A percentile compares a stretch with the other conserved stretches of the same genome.
Conservation (phyloP, 2,113 vertebrate species). For the Brachypteracias leptosomus region DNA sequence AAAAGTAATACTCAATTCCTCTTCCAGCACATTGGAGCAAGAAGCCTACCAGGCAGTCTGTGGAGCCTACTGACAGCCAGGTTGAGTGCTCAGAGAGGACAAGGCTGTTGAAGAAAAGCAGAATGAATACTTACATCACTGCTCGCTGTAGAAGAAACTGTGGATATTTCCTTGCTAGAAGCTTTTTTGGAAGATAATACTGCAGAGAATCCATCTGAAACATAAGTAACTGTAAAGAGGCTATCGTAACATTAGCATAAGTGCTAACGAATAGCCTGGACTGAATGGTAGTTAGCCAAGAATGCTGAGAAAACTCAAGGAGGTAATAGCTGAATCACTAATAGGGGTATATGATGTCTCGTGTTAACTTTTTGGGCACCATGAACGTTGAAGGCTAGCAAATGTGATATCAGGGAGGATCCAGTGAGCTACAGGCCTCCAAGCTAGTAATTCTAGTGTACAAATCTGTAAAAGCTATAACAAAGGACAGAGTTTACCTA, state of each 20-base stretch:
- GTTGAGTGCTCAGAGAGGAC: not conserved
- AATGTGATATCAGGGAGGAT: not conserved
- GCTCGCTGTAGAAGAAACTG: not conserved
- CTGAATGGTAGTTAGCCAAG: not conserved
- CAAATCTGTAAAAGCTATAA: not conserved
- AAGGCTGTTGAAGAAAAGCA: not conserved
- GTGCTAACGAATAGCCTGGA: not conserved
- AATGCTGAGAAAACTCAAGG: not conserved
- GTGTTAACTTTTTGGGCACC: not conserved
- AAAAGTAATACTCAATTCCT: not conserved
- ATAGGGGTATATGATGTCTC: not conserved
- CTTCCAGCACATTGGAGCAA: not conserved
- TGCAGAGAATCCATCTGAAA: not conserved
- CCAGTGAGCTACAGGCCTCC: not conserved
- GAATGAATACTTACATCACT: not conserved
- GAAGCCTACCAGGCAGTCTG: not conserved
- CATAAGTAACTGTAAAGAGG: not conserved
- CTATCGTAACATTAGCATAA: not conserved
- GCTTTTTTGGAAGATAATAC: not conserved
- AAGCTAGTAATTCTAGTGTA: not conserved
- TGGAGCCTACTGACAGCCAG: not conserved
- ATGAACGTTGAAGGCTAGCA: not conserved
- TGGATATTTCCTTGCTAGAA: not conserved
- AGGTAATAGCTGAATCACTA: not conserved
- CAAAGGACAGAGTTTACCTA: not conserved